Conservation (phyloP, 2,797 vertebrate genomes). For the Petrocephalus sullivani region DNA sequence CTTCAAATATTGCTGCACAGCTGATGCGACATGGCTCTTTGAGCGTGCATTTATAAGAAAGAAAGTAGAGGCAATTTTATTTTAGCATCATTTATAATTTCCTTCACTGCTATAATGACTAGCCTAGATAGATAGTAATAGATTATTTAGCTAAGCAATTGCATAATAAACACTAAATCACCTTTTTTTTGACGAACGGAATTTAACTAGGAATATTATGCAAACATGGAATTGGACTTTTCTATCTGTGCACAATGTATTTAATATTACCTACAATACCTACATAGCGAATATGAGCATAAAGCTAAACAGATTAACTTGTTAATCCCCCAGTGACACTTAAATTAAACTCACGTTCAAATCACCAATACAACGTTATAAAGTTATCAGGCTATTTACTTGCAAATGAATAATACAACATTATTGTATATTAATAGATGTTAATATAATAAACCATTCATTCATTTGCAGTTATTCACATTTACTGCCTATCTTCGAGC, state of each 20-base stretch:
- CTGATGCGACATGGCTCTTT: constrained; percentile 54
- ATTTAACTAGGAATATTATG: not conserved
- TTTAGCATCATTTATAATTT: not conserved
- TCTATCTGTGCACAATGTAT: not conserved
- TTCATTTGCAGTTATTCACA: not conserved
- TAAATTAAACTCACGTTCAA: not conserved
- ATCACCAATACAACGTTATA: not conserved
- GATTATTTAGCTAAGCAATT: not conserved
- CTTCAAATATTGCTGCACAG: constrained; percentile 57
- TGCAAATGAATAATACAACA: not conserved
- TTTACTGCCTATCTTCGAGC: not conserved
- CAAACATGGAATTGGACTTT: not conserved
- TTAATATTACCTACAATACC: not conserved
- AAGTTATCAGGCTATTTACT: not conserved
- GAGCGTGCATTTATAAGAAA: constrained; percentile 14
- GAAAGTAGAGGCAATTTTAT: not conserved
- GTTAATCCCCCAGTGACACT: not conserved
- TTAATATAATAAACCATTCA: not conserved
- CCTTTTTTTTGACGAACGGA: not conserved
- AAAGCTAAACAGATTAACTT: not conserved
- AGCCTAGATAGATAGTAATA: not conserved
- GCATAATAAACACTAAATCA: not conserved
- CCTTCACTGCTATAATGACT: not conserved
- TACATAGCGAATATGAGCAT: not conserved
- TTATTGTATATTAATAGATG: not conserved